Conservation (phyloP, 2,797 vertebrate genomes). For the Uromys caudimaculatus region DNA sequence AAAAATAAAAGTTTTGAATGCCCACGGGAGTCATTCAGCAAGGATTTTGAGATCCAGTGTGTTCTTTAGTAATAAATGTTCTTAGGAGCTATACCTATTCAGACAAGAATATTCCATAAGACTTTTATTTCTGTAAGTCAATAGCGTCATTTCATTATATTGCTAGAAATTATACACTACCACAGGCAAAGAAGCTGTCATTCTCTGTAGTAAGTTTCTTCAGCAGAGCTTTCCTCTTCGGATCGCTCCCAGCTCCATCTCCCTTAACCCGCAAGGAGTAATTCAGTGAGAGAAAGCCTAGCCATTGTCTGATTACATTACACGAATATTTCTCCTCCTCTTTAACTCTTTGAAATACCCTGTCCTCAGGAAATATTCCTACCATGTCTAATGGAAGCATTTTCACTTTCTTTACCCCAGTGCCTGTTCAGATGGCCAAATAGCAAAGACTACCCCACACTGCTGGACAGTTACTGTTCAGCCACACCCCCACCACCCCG, state of each 20-base stretch:
- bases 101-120: conserved; percentile 7
- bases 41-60: conserved; percentile 36
- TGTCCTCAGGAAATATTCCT: conserved; percentile 75
- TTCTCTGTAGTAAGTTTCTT: conserved; percentile 70
- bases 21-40: conserved; percentile 18
- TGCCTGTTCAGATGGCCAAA: not conserved
- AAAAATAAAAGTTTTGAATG: conserved; percentile 79
- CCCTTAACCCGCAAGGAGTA: conserved; percentile 76
- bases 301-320: conserved; percentile 98
- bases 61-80: not conserved
- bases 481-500: conserved; percentile 66
- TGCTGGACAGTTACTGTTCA: conserved; percentile 65
- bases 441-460: conserved; percentile 19
- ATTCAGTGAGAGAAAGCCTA: conserved; percentile 91
- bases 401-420: conserved; percentile 77
- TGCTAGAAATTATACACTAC: conserved; percentile 58
- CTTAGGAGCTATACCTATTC: not conserved
- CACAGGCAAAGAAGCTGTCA: conserved; percentile 26
- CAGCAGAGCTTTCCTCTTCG: conserved; percentile 67
- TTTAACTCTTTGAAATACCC: conserved; percentile 88
- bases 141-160: conserved; percentile 63
- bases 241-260: conserved; percentile 67
- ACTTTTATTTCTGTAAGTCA: conserved; percentile 27
- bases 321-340: conserved; percentile 92
- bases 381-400: conserved; percentile 80